Conservation (phyloP, 2,797 vertebrate species). For the Acanthurus tractus region DNA sequence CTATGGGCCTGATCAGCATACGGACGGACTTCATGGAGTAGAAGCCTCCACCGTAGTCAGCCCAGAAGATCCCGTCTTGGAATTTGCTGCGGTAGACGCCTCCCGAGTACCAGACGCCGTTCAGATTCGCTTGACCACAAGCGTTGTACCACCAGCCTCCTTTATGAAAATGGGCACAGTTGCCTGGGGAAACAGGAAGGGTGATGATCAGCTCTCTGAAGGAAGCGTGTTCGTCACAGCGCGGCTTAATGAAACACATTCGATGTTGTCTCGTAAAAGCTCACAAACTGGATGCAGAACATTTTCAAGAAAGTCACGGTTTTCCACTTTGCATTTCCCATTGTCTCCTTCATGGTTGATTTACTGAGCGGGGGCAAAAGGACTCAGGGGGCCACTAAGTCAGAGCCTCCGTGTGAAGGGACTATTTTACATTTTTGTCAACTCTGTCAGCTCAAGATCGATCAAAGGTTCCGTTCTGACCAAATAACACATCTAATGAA, state of each 20-base stretch:
- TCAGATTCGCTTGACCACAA: slow-evolving; percentile 97
- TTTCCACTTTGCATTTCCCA: too few relatives aligned
- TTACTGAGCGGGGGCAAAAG: background rate
- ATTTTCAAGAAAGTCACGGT: too few relatives aligned
- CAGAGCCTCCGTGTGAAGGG: too few relatives aligned
- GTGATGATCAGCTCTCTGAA: background rate
- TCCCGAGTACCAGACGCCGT: slow-evolving; percentile 98
- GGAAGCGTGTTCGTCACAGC: background rate
- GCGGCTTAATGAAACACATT: background rate
- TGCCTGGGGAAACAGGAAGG: slow-evolving; percentile 83
- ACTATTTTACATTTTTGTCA: too few relatives aligned
- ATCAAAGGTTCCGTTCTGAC: too few relatives aligned
- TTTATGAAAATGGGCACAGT: slow-evolving; percentile 98
- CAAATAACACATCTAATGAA: too few relatives aligned
- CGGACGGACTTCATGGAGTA: slow-evolving; percentile 94
- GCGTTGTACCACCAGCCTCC: slow-evolving; percentile 99
- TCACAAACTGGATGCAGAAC: too few relatives aligned
- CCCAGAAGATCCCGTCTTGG: slow-evolving; percentile 99
- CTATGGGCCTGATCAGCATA: slow-evolving; percentile 93
- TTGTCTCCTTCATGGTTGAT: background rate
- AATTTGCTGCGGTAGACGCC: slow-evolving; percentile 97
- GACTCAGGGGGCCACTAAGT: too few relatives aligned
- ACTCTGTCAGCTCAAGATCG: too few relatives aligned
- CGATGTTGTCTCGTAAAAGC: background rate
- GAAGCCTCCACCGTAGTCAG: slow-evolving; percentile 96